Percentiles rank a stretch among this genome's conserved stretches.
phyloP scores from a whole-genome alignment of 2,797 vertebrate genomes.

The Tinamus major region DNA sequence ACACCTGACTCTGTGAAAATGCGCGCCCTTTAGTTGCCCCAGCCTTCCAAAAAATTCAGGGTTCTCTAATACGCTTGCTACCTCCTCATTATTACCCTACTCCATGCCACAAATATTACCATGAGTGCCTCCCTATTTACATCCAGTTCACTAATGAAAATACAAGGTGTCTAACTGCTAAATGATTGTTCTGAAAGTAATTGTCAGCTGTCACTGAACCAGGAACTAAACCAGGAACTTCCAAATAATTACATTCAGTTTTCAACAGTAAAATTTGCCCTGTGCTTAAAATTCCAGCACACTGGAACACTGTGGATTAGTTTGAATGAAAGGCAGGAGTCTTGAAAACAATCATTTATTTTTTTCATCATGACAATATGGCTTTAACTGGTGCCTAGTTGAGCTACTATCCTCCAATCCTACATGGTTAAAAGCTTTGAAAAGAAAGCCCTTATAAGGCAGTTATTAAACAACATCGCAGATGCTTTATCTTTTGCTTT shows the following conservation, averaged over 20 bases:
- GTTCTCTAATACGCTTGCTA: background rate
- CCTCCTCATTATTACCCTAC: background rate
- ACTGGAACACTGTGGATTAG: background rate
- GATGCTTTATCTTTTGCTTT: background rate
- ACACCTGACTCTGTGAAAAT: background rate
- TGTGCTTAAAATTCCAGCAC: background rate
- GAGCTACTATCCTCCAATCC: background rate
- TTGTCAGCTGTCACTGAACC: background rate
- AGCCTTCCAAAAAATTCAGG: background rate
- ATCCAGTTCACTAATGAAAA: background rate
- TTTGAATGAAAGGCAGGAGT: background rate
- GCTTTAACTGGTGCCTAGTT: background rate
- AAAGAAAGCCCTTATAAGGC: background rate
- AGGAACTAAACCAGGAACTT: background rate
- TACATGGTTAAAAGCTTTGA: background rate
- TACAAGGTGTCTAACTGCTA: background rate
- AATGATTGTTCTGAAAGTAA: background rate
- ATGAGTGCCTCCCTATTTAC: background rate
- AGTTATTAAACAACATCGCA: background rate
- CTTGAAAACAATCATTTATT: background rate
- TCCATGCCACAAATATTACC: background rate
- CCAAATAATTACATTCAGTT: background rate
- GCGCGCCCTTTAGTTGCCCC: background rate
- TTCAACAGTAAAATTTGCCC: background rate
- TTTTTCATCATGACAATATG: background rate